Percentiles rank a stretch among this genome's conserved stretches.
Conservation (phyloP, 2,888 invertebrate genomes). For the Caenorhabditis imperialis region DNA sequence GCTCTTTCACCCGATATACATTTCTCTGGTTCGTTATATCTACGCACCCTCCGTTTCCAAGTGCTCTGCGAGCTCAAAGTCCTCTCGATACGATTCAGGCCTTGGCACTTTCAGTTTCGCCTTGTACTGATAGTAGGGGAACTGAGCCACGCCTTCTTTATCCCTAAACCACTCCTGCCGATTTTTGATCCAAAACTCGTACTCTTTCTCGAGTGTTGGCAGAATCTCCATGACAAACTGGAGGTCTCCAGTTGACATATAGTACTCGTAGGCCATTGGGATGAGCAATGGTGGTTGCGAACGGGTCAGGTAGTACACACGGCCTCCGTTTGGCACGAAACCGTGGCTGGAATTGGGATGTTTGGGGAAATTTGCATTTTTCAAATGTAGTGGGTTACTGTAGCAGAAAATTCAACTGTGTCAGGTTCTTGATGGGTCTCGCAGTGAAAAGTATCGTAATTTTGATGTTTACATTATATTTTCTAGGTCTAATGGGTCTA, state of each 20-base stretch:
- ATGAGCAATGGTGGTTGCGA: conserved; percentile 81
- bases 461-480: too few relatives aligned
- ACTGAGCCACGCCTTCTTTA: conserved; percentile 80
- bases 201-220: conserved; percentile 80
- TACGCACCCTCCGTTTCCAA: conserved; percentile 35
- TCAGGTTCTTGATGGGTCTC: too few relatives aligned
- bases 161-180: conserved; percentile 69
- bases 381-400: neutral
- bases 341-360: conserved; percentile 76
- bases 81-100: conserved; percentile 88
- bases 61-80: conserved; percentile 75
- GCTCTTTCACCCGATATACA: too few relatives aligned
- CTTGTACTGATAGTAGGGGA: conserved; percentile 84
- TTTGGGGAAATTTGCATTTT: neutral
- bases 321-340: conserved; percentile 89
- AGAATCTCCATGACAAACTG: conserved; percentile 82
- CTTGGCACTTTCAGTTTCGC: conserved; percentile 87
- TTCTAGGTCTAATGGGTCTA: too few relatives aligned
- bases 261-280: conserved; percentile 87
- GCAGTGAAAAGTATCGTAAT: too few relatives aligned
- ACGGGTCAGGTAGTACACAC: conserved; percentile 85
- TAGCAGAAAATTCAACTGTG: too few relatives aligned
- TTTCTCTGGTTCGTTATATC: too few relatives aligned
- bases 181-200: conserved; percentile 88
- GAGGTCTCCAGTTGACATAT: conserved; percentile 85